Evolutionary conservation across 2,888 invertebrate genomes (phyloP).

Genomic region (Lithodes maja): DNA sequence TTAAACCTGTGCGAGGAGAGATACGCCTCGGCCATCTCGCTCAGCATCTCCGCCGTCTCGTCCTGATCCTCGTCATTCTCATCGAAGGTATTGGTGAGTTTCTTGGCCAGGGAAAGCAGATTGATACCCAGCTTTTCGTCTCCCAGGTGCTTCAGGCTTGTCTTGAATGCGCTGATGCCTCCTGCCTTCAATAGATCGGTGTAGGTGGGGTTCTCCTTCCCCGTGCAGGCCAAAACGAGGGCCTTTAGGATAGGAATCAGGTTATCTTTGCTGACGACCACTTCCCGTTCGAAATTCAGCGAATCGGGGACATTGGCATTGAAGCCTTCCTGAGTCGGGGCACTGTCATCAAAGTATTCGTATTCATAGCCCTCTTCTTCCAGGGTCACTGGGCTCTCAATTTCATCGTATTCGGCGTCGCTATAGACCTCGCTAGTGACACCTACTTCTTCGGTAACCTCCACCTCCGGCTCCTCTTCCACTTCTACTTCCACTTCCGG

Average conservation of each 20-base stretch:
- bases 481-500: background rate
- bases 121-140: conserved; percentile 51
- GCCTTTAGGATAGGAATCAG: conserved; percentile 55
- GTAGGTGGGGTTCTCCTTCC: conserved; percentile 59
- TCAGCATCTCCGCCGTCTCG: conserved; percentile 38
- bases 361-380: background rate
- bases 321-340: conserved; percentile 20
- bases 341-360: background rate
- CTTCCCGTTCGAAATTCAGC: conserved; percentile 21
- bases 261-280: conserved; percentile 56
- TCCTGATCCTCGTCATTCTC: conserved; percentile 34
- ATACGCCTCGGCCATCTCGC: conserved; percentile 61
- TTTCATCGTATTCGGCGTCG: background rate
- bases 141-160: conserved; percentile 54
- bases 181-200: conserved; percentile 55
- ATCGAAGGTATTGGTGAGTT: conserved; percentile 31
- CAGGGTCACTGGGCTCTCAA: background rate
- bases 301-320: conserved; percentile 33
- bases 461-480: background rate
- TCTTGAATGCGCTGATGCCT: conserved; percentile 52
- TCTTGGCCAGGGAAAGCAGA: conserved; percentile 43
- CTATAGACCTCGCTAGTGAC: background rate
- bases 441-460: background rate
- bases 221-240: conserved; percentile 56
- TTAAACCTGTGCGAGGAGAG: conserved; percentile 63